phyloP scores from a whole-genome alignment of 2,797 vertebrate genomes.

The Intellagama lesueurii region DNA sequence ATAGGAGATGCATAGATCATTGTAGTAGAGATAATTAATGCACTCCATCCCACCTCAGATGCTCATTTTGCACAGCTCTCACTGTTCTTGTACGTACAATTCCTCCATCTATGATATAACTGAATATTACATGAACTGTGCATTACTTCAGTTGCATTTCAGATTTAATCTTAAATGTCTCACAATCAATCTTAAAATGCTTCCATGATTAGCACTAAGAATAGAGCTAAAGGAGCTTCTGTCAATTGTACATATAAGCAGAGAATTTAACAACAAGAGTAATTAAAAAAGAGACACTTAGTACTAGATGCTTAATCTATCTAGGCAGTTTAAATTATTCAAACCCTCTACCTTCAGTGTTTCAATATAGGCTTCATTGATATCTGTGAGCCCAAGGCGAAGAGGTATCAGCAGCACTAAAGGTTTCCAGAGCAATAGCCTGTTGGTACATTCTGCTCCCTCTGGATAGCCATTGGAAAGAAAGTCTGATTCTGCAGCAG shows the following conservation, averaged over 20 bases:
- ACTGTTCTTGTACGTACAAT: not conserved
- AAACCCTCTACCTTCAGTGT: slow-evolving; percentile 89
- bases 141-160: not conserved
- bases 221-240: not conserved
- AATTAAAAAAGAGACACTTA: not conserved
- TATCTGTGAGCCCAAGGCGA: slow-evolving; percentile 94
- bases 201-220: not conserved
- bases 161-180: not conserved
- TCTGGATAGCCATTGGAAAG: slow-evolving; percentile 88
- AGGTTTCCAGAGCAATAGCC: slow-evolving; percentile 87
- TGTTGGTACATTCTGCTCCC: slow-evolving; percentile 79
- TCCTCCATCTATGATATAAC: not conserved
- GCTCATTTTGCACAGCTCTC: not conserved
- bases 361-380: slow-evolving; percentile 97
- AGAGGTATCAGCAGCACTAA: slow-evolving; percentile 96
- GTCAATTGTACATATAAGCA: not conserved
- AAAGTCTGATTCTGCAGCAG: slow-evolving; percentile 64
- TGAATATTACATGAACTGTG: not conserved
- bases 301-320: not conserved
- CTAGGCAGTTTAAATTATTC: not conserved
- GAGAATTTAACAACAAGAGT: not conserved
- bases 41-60: fast-evolving
- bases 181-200: not conserved
- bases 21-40: not conserved
- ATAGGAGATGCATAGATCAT: not conserved